A percentile compares a stretch with the other conserved stretches of the same genome.
Evolutionary conservation across 2,797 vertebrate species (phyloP).

Genomic region (Myotis myotis): DNA sequence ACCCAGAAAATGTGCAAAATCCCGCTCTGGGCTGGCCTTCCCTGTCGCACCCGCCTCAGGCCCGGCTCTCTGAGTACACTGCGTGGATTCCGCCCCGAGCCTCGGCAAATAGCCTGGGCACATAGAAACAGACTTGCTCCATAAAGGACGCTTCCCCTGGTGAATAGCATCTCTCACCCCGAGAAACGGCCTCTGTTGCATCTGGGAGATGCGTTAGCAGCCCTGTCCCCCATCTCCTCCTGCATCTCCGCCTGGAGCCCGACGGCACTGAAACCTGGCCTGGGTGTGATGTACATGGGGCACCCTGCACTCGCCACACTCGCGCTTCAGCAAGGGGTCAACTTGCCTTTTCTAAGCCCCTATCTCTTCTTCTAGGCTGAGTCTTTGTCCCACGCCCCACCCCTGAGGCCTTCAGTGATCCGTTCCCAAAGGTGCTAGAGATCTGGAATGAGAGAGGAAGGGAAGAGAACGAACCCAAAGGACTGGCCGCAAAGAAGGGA

Average conservation of each 20-base stretch:
- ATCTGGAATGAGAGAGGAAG: background rate
- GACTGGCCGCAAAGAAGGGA: background rate
- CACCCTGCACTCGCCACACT: background rate
- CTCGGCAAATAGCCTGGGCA: background rate
- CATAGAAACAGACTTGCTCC: slow-evolving; percentile 53
- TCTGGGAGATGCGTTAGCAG: background rate
- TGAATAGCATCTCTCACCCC: slow-evolving; percentile 28
- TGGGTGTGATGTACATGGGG: background rate
- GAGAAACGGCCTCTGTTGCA: slow-evolving; percentile 43
- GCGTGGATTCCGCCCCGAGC: background rate
- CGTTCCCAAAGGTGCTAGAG: background rate
- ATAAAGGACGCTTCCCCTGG: slow-evolving; percentile 64
- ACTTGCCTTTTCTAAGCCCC: background rate
- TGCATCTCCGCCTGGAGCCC: background rate
- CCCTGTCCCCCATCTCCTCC: background rate
- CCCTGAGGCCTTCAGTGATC: background rate
- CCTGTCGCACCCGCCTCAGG: background rate
- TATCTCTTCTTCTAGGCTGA: background rate
- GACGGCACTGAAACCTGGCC: background rate
- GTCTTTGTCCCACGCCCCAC: background rate
- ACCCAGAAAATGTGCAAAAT: background rate
- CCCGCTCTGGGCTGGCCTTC: background rate
- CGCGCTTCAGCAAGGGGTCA: background rate
- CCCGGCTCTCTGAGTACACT: background rate
- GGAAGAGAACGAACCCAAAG: background rate